These are phyloP conservation scores for Nasonovia ribisnigri DNA, from an alignment of 2,888 invertebrate genomes.

Conservation along the genomic window DNA sequence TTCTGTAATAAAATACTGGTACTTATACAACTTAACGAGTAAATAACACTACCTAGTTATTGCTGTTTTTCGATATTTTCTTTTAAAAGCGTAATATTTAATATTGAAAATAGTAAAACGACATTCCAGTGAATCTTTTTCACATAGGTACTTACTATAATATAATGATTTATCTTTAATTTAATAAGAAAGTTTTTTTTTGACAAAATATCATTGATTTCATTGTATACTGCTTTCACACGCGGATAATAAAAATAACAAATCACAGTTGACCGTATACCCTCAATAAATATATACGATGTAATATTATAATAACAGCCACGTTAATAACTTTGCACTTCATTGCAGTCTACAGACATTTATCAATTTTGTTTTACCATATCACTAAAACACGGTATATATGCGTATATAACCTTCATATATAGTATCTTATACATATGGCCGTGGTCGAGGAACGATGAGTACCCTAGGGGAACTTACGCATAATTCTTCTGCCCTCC, in stretches of 20 bases:
- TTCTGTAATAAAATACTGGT: neutral
- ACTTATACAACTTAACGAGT: no score
- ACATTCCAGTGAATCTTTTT: neutral
- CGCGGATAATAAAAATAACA: neutral
- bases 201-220: neutral
- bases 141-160: neutral
- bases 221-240: neutral
- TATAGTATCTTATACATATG: neutral
- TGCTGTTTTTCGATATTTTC: neutral
- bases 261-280: neutral
- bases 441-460: no score
- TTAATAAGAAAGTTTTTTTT: slow-evolving; percentile 14
- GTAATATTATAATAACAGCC: neutral
- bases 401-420: neutral
- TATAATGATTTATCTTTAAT: neutral
- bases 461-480: neutral
- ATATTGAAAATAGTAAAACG: neutral
- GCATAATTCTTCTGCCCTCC: slow-evolving; percentile 8
- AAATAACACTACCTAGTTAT: neutral
- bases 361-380: neutral
- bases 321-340: neutral
- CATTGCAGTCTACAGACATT: neutral
- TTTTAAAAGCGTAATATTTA: neutral
- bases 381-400: neutral
- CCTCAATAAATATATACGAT: neutral